Base-by-base conservation (phyloP, 2,888 invertebrate genomes). In the Andrena bucephala region DNA sequence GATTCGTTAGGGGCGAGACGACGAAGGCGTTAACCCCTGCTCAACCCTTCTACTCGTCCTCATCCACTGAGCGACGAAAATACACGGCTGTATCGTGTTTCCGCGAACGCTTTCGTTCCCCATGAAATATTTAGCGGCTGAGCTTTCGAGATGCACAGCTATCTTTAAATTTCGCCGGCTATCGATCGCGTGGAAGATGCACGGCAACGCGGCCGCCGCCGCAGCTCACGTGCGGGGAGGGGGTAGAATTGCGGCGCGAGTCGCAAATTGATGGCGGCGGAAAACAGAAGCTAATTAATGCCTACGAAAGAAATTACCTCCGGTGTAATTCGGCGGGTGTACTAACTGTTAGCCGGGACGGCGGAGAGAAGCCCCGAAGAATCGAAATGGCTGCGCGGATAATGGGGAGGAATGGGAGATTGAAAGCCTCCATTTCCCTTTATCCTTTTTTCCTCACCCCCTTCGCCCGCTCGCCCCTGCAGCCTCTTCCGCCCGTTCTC, bases 201-300 rank as follows among this genome's bases (percentile, higher is more conserved):
- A 52, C 8, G 31, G n/a, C 10, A 57, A 54, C 27, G 16, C 42
- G 8, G 42, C 24, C 13, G 16, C 8, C 13, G 50, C 6, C 13
- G n/a, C 31, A 7, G 24, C 8, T 36, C n/a, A 13, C 63, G 7
- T 48, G 68, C 8, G 33, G 83, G 63, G 8, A 27, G 52, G 31
- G 57, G 13, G 33, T 54, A 50, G 88, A 81, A 74, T 88, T 85
- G 86, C 83, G 72, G 74, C 60, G 74, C 65, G 72, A 73, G 82
- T 77, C 75, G 85, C 86, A 85, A 89, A 90, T 91, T 90, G 89
- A 91, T 91, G 88, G 89, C 85, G 67, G 72, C 77, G 90, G 90
- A 89, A 90, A 91, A 91, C 88, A 89, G 87, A 89, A 86, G 91
- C 89, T 91, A 91, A 91, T 91, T 91, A 90, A 90, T 91, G 90